Base-by-base conservation (phyloP, 2,797 vertebrate genomes). In the Ptychobarbus kaznakovi region DNA sequence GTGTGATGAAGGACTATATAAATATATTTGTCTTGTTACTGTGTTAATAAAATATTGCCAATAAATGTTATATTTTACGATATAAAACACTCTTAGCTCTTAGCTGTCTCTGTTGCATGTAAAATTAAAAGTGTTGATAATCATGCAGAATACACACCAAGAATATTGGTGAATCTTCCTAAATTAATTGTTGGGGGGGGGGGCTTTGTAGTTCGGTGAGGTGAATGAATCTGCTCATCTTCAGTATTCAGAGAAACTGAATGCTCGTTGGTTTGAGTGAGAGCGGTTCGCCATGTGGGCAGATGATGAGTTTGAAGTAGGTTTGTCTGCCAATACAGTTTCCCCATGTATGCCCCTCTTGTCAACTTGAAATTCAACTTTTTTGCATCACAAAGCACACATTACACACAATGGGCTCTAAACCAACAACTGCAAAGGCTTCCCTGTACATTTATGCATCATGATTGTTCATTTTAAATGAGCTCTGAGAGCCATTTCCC, bases 381-480 rank as follows among this genome's bases (percentile, higher is more conserved):
- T 32, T 85, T 95, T 93, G 91, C 95, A 95, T 95, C 83, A 94
- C 92, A 95, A 95, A 93, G 90, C 88, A 44, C 77, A 92, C 89
- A 93, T 92, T 87, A 86, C 90, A 90, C 87, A 92, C 92, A 91
- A 92, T 93, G 87, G 88, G 42, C 80, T 90, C 91, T 88, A 84
- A 89, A 90, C 90, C 88, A 92, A 94, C 95, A 94, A 94, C 93
- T 93, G 93, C 93, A 94, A 92, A 93, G 79, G 91, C 89, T 89
- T 85, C 85, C 90, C 90, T 95, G 92, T 92, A 92, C 92, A 94
- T 94, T 92, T 93, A 90, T 91, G 86, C 92, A 86, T 94, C 92
- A 91, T 90, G 91, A 94, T 94, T 95, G 94, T 95, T 93, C 80
- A 42, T 90, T 93, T 92, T 89, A 93, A 95, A 95, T 92, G 82